Evolutionary conservation across 1,140 invertebrate species (phyloP).

Genomic region (Zaprionus ghesquierei): DNA sequence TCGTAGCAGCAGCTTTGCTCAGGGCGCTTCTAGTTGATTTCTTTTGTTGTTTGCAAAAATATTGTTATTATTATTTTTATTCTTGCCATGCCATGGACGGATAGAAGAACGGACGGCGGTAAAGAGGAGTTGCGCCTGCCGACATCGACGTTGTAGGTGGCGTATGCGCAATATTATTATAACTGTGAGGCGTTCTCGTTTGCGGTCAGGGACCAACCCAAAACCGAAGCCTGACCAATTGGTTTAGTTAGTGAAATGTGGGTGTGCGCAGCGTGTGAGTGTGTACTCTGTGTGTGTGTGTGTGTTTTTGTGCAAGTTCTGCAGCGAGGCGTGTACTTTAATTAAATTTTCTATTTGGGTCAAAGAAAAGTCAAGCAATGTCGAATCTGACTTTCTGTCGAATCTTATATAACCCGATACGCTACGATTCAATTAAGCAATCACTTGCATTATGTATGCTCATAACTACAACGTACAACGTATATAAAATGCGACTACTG

Average conservation of each 20-base stretch:
- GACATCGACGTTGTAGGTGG: conserved; percentile 64
- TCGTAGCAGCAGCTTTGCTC: conserved; percentile 28
- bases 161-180: conserved; percentile 80
- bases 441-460: conserved; percentile 19
- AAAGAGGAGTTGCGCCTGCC: background rate
- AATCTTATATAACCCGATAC: conserved; percentile 50
- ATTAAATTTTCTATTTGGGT: conserved; percentile 77
- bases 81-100: too few species aligned
- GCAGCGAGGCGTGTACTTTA: conserved; percentile 69
- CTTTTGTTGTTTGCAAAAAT: conserved; percentile 75
- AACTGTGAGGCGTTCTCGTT: conserved; percentile 71
- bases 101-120: too few species aligned
- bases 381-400: background rate
- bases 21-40: conserved; percentile 76
- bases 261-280: conserved; percentile 42
- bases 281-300: conserved; percentile 26
- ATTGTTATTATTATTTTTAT: conserved; percentile 72
- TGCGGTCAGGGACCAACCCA: conserved; percentile 76
- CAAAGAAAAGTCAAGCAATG: conserved; percentile 41
- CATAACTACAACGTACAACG: conserved; percentile 2
- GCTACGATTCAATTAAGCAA: conserved; percentile 38
- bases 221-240: conserved; percentile 66
- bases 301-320: conserved; percentile 13
- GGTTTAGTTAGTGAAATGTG: conserved; percentile 76
- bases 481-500: background rate